phyloP scores from a whole-genome alignment of 2,797 vertebrate genomes.

The Toxotes lorentzi region DNA sequence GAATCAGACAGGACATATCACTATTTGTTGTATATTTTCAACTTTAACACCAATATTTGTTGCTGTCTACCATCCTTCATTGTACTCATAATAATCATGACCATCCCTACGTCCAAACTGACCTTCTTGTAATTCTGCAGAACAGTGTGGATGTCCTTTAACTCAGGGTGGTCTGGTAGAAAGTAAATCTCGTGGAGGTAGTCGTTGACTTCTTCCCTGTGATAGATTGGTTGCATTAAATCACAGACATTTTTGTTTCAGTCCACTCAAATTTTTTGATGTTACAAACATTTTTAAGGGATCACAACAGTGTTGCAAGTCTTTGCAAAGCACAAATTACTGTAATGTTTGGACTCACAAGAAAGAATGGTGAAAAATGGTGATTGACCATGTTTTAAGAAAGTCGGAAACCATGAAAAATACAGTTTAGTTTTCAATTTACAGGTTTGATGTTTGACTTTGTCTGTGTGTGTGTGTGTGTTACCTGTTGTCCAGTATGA shows the following conservation, averaged over 20 bases:
- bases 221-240: not conserved
- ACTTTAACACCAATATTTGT: not conserved
- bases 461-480: not conserved
- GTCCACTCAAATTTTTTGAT: not conserved
- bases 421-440: not conserved
- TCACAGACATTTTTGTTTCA: not conserved
- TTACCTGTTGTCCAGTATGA: slow-evolving; percentile 97
- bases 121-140: slow-evolving; percentile 98
- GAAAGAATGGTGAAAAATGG: not conserved
- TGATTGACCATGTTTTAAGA: not conserved
- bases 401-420: not conserved
- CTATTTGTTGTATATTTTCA: not conserved
- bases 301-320: too few relatives aligned
- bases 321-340: not conserved
- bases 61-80: not conserved
- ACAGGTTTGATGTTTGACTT: not conserved
- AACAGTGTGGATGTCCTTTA: slow-evolving; percentile 93
- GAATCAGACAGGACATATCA: not conserved
- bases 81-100: not conserved
- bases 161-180: slow-evolving; percentile 94
- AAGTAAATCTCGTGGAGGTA: slow-evolving; percentile 99
- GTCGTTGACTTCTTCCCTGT: slow-evolving; percentile 94
- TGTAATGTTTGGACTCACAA: too few relatives aligned
- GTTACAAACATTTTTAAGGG: not conserved
- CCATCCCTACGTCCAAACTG: not conserved